A percentile compares a stretch with the other conserved stretches of the same genome.
Conservation (phyloP, 2,888 invertebrate genomes). For the Hyppa rectilinea region DNA sequence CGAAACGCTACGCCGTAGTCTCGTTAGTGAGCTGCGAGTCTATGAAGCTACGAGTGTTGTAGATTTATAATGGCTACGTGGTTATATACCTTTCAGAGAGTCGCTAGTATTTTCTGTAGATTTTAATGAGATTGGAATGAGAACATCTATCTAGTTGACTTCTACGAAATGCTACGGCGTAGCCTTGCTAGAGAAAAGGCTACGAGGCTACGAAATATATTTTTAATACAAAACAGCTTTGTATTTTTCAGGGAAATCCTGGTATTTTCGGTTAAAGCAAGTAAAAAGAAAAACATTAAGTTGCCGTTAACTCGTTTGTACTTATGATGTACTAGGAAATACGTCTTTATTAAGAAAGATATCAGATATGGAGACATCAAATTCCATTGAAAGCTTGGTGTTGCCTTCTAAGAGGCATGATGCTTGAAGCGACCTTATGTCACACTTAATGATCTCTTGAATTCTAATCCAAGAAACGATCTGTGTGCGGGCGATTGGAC, state of each 20-base stretch:
- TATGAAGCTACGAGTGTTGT: constrained; percentile 30
- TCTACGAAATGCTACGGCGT: constrained; percentile 7
- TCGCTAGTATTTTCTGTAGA: background rate
- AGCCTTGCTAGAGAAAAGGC: background rate
- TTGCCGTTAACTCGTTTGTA: background rate
- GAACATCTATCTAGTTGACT: background rate
- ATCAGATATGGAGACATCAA: background rate
- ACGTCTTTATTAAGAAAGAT: background rate
- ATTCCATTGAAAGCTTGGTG: background rate
- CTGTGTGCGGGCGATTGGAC: too few relatives aligned
- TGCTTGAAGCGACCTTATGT: too few relatives aligned
- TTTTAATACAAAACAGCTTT: too few relatives aligned
- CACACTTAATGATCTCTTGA: too few relatives aligned
- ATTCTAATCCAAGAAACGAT: too few relatives aligned
- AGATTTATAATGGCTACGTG: constrained; percentile 11
- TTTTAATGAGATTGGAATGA: background rate
- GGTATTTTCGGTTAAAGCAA: background rate
- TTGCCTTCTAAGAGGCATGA: background rate
- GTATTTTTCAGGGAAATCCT: background rate
- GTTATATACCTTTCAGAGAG: constrained; percentile 4
- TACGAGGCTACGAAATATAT: background rate
- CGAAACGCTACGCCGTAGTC: constrained; percentile 47
- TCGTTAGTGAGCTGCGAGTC: constrained; percentile 24
- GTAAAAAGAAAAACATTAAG: background rate
- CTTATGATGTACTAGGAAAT: background rate